Evolutionary conservation across 2,113 vertebrate genomes (phyloP).

Genomic region (Burhinus bistriatus): DNA sequence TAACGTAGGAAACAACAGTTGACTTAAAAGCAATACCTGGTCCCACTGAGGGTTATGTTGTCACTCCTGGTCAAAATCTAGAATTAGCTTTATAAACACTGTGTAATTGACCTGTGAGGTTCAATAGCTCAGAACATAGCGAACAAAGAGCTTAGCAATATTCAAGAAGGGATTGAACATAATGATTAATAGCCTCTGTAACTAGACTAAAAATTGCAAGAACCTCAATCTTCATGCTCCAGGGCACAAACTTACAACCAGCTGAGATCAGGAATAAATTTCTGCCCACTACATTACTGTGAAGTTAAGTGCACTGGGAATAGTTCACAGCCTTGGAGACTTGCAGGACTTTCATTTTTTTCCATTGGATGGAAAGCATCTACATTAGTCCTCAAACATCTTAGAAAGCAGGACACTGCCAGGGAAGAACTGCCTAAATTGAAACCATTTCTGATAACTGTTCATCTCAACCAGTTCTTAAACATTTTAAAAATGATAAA

Average conservation of each 20-base stretch:
- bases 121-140: constrained; percentile 51
- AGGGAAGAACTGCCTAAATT: not conserved
- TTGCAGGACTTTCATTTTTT: not conserved
- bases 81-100: constrained; percentile 58
- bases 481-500: not conserved
- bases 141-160: constrained; percentile 39
- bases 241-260: constrained; percentile 31
- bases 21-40: constrained; percentile 22
- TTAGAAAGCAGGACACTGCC: not conserved
- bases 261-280: constrained; percentile 40
- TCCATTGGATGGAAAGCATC: not conserved
- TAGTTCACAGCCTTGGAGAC: not conserved
- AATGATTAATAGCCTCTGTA: constrained; percentile 58
- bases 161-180: constrained; percentile 34
- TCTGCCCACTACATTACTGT: not conserved
- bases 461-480: not conserved
- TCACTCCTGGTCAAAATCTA: constrained; percentile 22
- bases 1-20: not conserved
- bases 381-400: not conserved
- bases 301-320: not conserved
- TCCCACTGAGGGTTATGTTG: not conserved
- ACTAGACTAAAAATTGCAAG: constrained; percentile 26
- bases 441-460: not conserved
- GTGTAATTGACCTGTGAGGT: constrained; percentile 48
- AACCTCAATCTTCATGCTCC: constrained; percentile 41